These are phyloP conservation scores for Andrena chrysosceles DNA, from an alignment of 2,888 invertebrate species.

Conservation along the genomic window DNA sequence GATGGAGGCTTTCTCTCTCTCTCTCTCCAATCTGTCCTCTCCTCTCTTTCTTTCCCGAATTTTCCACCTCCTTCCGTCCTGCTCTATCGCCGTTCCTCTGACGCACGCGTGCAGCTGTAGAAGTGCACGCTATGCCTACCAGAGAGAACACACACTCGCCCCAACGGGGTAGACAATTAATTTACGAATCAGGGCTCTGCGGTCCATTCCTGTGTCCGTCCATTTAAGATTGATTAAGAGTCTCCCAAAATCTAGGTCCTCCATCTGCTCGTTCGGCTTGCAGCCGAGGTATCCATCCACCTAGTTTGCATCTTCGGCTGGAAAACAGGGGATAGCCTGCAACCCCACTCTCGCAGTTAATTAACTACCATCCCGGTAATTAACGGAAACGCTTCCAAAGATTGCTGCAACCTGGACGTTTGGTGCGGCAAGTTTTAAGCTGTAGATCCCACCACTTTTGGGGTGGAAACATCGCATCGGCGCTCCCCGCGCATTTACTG, in stretches of 20 bases:
- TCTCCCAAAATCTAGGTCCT: conserved; percentile 55
- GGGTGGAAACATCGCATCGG: background rate
- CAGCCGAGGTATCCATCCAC: conserved; percentile 40
- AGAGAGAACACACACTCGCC: conserved; percentile 31
- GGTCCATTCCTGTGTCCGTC: conserved; percentile 66
- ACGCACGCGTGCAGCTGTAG: background rate
- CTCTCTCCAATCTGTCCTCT: background rate
- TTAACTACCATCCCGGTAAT: conserved; percentile 43
- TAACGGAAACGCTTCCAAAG: conserved; percentile 33
- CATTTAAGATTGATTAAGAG: conserved; percentile 76
- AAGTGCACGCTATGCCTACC: conserved; percentile 2
- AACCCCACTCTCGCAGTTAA: conserved; percentile 17
- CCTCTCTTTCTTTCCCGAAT: background rate
- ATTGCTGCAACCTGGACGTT: conserved; percentile 20
- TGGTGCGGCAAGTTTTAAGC: conserved; percentile 18
- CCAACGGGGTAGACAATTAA: conserved; percentile 73
- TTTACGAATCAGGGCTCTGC: conserved; percentile 69
- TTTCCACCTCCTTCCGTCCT: background rate
- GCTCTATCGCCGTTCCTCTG: no score
- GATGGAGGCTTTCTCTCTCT: conserved; percentile 50
- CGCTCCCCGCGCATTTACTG: conserved; percentile 18
- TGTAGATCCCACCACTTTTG: background rate
- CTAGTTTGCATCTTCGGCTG: conserved; percentile 25
- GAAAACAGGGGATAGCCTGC: conserved; percentile 16
- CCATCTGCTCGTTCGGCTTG: conserved; percentile 22